Base-by-base conservation (phyloP, 2,113 vertebrate genomes). In the Erpornis zantholeuca region DNA sequence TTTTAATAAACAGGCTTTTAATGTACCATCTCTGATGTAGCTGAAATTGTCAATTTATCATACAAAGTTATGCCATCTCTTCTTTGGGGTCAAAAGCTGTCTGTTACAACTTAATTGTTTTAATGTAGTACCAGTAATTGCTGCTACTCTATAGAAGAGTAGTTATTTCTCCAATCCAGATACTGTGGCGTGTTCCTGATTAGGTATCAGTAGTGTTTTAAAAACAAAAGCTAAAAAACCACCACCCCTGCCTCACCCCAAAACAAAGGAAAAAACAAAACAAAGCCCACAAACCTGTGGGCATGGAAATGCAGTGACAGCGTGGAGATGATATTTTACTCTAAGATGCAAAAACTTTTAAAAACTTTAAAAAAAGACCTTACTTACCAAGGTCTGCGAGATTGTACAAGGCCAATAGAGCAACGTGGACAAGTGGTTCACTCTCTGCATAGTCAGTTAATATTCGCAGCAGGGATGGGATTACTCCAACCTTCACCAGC, bases 331-430 rank as follows among this genome's bases (percentile, higher is more conserved):
- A 1, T 77, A 10, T 38, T 87, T 90, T 80, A 12, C 50, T 88
- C 9, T 21, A 52, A 66, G 13, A 19, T 59, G 44, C 2, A 36
- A 36, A 71, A 63, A 3, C 14, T 14, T 86, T 0, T 29, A 65
- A 64, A 44, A 31, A 3, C 25, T 29, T 52, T 4, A 2, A 1
- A 28, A 45, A 12, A 57, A 16, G 2, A 7, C 29, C 35, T 65
- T 97, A 85, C 86, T 98, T 90, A 99, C 99, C 98, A 89, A 99
- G 97, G 49, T 99, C 98, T 82, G 98, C 98, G 56, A 99, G 98
- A 81, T 98, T 99, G 83, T 98, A 98, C 87, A 99, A 96, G 24
- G 99, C 99, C 97, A 99, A 75, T 22, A 99, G 97, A 86, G 98
- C 98, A 77, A 99, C 99, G 3, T 98, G 98, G 78, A 99, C 97